Percentiles rank a stretch among this genome's conserved stretches.
These are phyloP conservation scores for Ylistrum balloti DNA, from an alignment of 1,140 invertebrate species.

Conservation along the genomic window DNA sequence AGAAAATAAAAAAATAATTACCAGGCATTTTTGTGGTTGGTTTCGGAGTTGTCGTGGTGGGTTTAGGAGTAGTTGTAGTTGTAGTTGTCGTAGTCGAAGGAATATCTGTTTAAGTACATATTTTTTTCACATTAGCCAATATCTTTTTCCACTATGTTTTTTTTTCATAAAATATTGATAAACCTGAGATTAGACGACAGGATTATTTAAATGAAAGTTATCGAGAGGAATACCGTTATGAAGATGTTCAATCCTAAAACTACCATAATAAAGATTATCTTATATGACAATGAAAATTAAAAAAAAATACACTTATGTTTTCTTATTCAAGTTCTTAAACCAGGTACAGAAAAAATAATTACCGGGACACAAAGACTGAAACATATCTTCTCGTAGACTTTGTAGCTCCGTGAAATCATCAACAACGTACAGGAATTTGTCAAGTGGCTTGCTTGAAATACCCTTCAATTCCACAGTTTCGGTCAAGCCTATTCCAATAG, in stretches of 20 bases:
- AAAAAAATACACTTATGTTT: too few relatives aligned
- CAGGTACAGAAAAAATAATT: neutral
- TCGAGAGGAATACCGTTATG: too few relatives aligned
- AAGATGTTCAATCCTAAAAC: too few relatives aligned
- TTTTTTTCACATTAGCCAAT: too few relatives aligned
- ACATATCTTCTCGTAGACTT: slow-evolving; percentile 59
- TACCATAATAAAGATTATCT: too few relatives aligned
- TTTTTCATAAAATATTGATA: too few relatives aligned
- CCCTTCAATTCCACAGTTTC: slow-evolving; percentile 64
- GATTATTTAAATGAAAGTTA: too few relatives aligned
- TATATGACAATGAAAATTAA: too few relatives aligned
- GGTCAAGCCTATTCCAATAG: slow-evolving; percentile 68
- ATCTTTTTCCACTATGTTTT: too few relatives aligned
- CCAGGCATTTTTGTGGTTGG: neutral
- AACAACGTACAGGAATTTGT: slow-evolving; percentile 62
- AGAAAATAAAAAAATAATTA: neutral
- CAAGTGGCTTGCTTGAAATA: slow-evolving; percentile 61
- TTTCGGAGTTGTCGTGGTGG: neutral
- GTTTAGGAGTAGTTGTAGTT: neutral
- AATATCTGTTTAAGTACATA: too few relatives aligned
- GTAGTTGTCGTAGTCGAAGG: neutral
- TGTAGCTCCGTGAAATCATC: slow-evolving; percentile 64
- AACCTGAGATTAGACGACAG: too few relatives aligned
- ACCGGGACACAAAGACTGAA: slow-evolving; percentile 63
- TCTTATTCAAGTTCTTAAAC: too few relatives aligned